Evolutionary conservation across 2,113 vertebrate genomes (phyloP), one percentile per base, ranked within the genome.

Genomic region (Siphamia tubifer): DNA sequence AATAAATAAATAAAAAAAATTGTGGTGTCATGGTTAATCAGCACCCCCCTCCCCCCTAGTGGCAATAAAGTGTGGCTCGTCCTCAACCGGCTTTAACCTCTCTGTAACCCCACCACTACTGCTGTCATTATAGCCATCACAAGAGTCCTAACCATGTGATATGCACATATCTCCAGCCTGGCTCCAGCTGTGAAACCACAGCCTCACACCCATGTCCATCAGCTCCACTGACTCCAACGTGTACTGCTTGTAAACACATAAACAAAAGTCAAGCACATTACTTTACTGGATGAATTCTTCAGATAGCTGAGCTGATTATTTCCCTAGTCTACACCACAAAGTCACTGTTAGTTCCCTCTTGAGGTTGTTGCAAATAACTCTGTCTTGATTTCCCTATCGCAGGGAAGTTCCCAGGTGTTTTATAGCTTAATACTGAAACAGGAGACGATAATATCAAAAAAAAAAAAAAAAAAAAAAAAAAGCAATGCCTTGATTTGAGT

Each of bases 391-490:
- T 57, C 25, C 23, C 6, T 75, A 11, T 69, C 34, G 45, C 24
- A 8, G 57, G 85, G 83, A 49, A 87, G 51, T 75, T 87, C 75
- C 82, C 74, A 74, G 42, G 67, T 65, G 42, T 11, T 47, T 42
- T 31, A 42, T 60, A 65, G 10, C 10, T 54, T 16, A 45, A 32
- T 39, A 11, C 3, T 49, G 51, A 76, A 39, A 82, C 57, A 13
- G 15, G 38, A 68, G 65, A 40, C 15, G 7, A 21, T 2, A 15
- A 12, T 30, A 67, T 48, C 21, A 61, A 55, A 77, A 61, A 23
- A 68, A 36, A 23, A 65, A 69, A 68, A 36, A 23, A 65, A 69
- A n/a, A 61, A 55, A 77, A 61, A 23, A 68, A 36, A 23, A 65
- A 69, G 20, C 40, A 30, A 42, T 15, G 20, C 35, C 45, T 20